These are phyloP conservation scores for Gavialis gangeticus DNA, from an alignment of 2,113 vertebrate genomes.

Conservation along the genomic window DNA sequence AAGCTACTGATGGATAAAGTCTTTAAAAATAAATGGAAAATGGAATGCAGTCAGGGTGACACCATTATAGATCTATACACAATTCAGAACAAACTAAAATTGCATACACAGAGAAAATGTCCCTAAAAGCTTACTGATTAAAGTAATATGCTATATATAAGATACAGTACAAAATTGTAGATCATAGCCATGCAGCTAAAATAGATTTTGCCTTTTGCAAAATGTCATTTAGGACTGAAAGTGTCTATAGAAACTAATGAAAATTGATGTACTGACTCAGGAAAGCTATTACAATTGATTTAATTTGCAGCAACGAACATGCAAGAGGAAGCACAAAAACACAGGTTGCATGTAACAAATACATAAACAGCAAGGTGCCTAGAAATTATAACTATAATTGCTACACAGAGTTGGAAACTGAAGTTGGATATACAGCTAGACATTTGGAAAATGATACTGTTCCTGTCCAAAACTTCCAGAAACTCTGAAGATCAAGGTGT, in stretches of 20 bases:
- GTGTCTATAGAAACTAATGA: background rate
- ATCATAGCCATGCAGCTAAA: background rate
- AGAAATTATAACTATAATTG: background rate
- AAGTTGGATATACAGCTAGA: background rate
- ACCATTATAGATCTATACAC: background rate
- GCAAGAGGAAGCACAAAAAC: background rate
- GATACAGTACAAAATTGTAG: background rate
- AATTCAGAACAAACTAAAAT: background rate
- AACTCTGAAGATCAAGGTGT: background rate
- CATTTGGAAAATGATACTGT: background rate
- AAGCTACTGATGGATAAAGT: background rate
- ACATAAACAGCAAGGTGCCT: background rate
- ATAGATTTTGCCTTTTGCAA: conserved; percentile 1
- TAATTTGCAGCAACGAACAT: conserved; percentile 10
- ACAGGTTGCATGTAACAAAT: background rate
- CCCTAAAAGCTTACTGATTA: background rate
- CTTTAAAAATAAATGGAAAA: background rate
- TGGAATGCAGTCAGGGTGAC: background rate
- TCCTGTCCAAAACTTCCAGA: background rate
- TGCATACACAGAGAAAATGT: background rate
- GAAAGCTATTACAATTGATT: conserved; percentile 11
- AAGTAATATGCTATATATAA: background rate
- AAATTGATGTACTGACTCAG: background rate
- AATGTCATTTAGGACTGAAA: background rate
- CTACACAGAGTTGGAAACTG: background rate